A percentile compares a stretch with the other conserved stretches of the same genome.
These are phyloP conservation scores for Habroteleia sp. DNA, from an alignment of 2,888 invertebrate species.

Conservation along the genomic window DNA sequence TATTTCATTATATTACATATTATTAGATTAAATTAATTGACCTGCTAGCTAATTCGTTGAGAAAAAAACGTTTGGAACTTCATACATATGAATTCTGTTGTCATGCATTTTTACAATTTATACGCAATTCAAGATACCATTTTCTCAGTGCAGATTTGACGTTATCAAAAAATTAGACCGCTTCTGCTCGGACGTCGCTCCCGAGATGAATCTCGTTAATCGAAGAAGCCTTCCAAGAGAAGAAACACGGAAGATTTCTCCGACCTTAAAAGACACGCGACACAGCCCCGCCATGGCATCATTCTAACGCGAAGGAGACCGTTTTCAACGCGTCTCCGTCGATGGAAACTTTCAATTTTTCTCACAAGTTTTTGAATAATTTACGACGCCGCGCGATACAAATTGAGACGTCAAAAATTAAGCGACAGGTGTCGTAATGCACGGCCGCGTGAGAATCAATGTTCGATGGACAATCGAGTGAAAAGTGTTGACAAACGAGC, in stretches of 20 bases:
- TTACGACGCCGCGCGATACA: conserved; percentile 14
- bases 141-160: too few relatives aligned
- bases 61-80: too few relatives aligned
- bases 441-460: background rate
- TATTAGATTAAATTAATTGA: too few relatives aligned
- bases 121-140: too few relatives aligned
- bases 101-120: too few relatives aligned
- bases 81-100: too few relatives aligned
- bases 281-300: conserved; percentile 54
- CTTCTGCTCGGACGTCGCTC: conserved; percentile 69
- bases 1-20: too few relatives aligned
- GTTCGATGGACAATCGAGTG: conserved; percentile 1
- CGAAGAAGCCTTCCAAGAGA: conserved; percentile 57
- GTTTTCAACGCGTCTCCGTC: conserved; percentile 10
- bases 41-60: too few relatives aligned
- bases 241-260: conserved; percentile 74
- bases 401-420: conserved; percentile 21
- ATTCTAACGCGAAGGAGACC: conserved; percentile 47
- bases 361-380: conserved; percentile 8
- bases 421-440: background rate
- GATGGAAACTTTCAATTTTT: conserved; percentile 48
- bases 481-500: conserved; percentile 3
- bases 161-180: conserved; percentile 59
- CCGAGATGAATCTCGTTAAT: conserved; percentile 66
- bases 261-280: conserved; percentile 75